Conservation (phyloP, 1,140 invertebrate genomes). For the Diorhabda elongata region DNA sequence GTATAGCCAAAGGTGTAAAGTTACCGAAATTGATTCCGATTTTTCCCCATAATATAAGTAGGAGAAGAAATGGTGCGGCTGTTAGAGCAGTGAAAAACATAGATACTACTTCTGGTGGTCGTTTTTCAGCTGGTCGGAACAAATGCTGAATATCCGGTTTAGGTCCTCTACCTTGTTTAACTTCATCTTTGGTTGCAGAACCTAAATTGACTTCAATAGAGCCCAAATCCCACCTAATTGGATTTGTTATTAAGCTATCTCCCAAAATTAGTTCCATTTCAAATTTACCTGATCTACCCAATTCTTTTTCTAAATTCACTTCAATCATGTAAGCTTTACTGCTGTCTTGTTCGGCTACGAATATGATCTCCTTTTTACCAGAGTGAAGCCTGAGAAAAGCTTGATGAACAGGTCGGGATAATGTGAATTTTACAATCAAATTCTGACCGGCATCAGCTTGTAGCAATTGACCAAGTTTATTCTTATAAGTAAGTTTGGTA, state of each 20-base stretch:
- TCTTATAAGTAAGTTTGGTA: constrained; percentile 68
- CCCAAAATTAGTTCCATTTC: constrained; percentile 83
- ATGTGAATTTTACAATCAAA: constrained; percentile 74
- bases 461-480: constrained; percentile 62
- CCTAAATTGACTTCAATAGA: constrained; percentile 72
- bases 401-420: constrained; percentile 85
- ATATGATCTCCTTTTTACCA: constrained; percentile 78
- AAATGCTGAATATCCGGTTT: constrained; percentile 88
- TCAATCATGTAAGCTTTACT: constrained; percentile 86
- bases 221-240: constrained; percentile 81
- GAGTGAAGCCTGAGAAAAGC: constrained; percentile 81
- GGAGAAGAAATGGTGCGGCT: constrained; percentile 74
- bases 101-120: constrained; percentile 82
- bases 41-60: constrained; percentile 83
- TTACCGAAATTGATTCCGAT: constrained; percentile 86
- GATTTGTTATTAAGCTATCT: constrained; percentile 85
- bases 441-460: constrained; percentile 89
- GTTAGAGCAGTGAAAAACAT: constrained; percentile 86
- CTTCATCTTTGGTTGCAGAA: constrained; percentile 40
- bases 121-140: constrained; percentile 88
- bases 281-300: constrained; percentile 77
- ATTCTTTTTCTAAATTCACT: constrained; percentile 71
- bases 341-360: constrained; percentile 86
- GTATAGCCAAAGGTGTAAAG: constrained; percentile 75
- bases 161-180: constrained; percentile 50